Conservation (phyloP, 2,888 invertebrate species). For the Priocnemis perturbator region DNA sequence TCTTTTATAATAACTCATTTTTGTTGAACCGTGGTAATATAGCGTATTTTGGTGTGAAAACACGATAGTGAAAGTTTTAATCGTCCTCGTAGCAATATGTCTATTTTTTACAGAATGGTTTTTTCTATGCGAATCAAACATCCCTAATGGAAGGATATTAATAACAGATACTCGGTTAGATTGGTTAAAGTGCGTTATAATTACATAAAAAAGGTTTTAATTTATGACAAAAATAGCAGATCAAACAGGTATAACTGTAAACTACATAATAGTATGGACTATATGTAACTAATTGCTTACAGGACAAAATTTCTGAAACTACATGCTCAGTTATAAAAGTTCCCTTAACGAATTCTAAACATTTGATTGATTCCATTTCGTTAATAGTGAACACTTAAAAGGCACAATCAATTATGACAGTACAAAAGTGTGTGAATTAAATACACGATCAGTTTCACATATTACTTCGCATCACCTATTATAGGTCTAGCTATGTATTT, state of each 20-base stretch:
- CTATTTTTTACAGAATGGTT: too few species aligned
- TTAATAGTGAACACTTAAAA: conserved; percentile 60
- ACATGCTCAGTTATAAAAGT: conserved; percentile 33
- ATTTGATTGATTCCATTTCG: conserved; percentile 37
- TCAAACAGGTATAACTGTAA: conserved; percentile 27
- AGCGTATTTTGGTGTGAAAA: too few species aligned
- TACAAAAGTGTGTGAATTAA: conserved; percentile 68
- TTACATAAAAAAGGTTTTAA: conserved; percentile 36
- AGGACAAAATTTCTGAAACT: conserved; percentile 30
- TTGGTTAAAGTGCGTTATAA: conserved; percentile 22
- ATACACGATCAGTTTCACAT: conserved; percentile 47
- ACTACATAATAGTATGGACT: conserved; percentile 22
- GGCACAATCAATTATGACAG: conserved; percentile 65
- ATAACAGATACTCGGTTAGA: conserved; percentile 29
- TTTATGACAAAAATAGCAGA: conserved; percentile 18
- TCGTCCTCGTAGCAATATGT: too few species aligned
- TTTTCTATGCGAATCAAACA: too few species aligned
- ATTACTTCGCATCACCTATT: conserved; percentile 6
- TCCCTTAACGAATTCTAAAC: conserved; percentile 37
- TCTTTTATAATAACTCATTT: too few species aligned
- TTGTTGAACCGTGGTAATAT: too few species aligned
- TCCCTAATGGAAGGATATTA: too few species aligned
- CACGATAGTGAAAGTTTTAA: too few species aligned
- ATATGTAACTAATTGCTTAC: conserved; percentile 11
- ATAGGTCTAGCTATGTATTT: too few species aligned